Evolutionary conservation across 2,888 invertebrate genomes (phyloP), one percentile per base, ranked within the genome.

Genomic region (Drosophila greeni): DNA sequence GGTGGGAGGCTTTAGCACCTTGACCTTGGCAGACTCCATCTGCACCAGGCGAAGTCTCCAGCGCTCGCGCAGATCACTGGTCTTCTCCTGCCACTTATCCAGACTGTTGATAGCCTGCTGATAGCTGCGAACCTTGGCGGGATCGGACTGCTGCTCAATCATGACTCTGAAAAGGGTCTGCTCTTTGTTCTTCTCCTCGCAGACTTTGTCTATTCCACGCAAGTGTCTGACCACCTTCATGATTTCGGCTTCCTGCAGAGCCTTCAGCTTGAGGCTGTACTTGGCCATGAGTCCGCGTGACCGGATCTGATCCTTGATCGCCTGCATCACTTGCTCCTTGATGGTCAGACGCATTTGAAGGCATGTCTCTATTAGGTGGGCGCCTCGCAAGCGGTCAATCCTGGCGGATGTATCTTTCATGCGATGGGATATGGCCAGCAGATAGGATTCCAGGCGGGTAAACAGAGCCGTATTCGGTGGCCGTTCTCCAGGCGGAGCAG

Each of bases 161-260:
- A 2, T 7, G 9, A 1, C 7, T 14, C 14, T 18, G 14, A 54
- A 16, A 33, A 5, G 5, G 6, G 2, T 48, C 24, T 47, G 33
- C 2, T 12, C 9, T 7, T 2, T 33, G 47, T 14, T 33, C 1
- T 18, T 18, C 7, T 14, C 9, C 16, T 29, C 2, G 12, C n/a
- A 8, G 33, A 18, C 2, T 11, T 14, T 47, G 6, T 24, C 33
- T 33, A 54, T 54, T 34, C 16, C 16, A 2, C 6, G 11, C 11
- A 54, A 3, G 16, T 54, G 33, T 3, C 3, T 16, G 7, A 11
- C 14, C 5, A 54, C 54, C 33, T 47, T 54, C 16, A 7, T 3
- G 9, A 54, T 48, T 14, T 54, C 54, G 26, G 49, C 54, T 26
- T 55, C 49, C 34, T 54, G 54, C 54, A 54, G 18, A 4, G 23